Evolutionary conservation across 2,797 vertebrate species (phyloP).

Genomic region (Acanthornis magna): DNA sequence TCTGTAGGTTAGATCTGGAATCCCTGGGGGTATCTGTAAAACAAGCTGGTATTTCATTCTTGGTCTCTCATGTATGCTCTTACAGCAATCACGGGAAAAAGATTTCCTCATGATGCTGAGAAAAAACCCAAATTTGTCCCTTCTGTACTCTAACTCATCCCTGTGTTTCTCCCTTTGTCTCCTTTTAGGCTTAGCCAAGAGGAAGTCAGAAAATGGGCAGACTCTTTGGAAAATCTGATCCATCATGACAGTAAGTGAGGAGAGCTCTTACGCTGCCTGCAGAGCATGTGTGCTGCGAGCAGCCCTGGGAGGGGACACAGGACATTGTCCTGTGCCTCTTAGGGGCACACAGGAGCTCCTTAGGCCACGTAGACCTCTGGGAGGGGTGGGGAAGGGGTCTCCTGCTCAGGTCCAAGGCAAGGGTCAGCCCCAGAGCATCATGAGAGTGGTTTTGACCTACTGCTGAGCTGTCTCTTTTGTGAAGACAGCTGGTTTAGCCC

Average conservation of each 20-base stretch:
- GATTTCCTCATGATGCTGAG: background rate
- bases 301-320: background rate
- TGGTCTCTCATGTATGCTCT: background rate
- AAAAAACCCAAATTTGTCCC: background rate
- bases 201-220: conserved; percentile 88
- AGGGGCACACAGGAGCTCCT: background rate
- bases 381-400: background rate
- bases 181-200: conserved; percentile 75
- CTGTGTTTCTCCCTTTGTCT: background rate
- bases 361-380: background rate
- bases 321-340: fast-evolving
- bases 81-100: background rate
- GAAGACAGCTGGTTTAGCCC: background rate
- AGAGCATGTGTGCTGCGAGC: background rate
- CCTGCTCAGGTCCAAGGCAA: background rate
- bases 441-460: background rate
- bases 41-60: background rate
- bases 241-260: conserved; percentile 84
- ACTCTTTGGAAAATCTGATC: conserved; percentile 86
- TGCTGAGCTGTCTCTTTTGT: background rate
- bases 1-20: background rate
- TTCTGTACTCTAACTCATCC: background rate
- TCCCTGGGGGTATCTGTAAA: background rate
- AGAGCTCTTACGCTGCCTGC: background rate
- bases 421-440: background rate